Evolutionary conservation across 2,797 vertebrate genomes (phyloP).

Genomic region (Lycodopsis pacificus): DNA sequence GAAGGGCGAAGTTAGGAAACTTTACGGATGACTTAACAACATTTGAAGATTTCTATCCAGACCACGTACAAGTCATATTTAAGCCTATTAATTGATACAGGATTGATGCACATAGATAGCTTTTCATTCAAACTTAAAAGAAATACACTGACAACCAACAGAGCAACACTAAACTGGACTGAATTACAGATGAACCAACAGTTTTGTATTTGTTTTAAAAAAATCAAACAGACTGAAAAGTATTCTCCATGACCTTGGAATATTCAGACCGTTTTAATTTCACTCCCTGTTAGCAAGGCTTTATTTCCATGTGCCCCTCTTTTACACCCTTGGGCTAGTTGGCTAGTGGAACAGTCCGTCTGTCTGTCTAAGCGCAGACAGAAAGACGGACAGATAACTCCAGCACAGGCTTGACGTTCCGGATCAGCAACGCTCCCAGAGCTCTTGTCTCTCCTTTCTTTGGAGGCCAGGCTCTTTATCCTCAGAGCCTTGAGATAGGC

Average conservation of each 20-base stretch:
- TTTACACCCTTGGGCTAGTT: slow-evolving; percentile 28
- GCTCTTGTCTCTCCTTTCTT: slow-evolving; percentile 55
- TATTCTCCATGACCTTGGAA: slow-evolving; percentile 1
- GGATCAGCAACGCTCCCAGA: slow-evolving; percentile 46
- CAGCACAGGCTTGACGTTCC: slow-evolving; percentile 36
- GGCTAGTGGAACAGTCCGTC: slow-evolving; percentile 20
- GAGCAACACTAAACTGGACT: neutral
- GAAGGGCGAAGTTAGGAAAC: neutral
- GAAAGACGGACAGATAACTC: slow-evolving; percentile 35
- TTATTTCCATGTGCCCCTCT: slow-evolving; percentile 25
- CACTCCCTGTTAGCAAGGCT: slow-evolving; percentile 6
- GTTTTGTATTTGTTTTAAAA: neutral
- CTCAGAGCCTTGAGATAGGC: slow-evolving; percentile 49
- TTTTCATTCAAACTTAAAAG: neutral
- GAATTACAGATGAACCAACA: neutral
- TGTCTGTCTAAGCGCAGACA: slow-evolving; percentile 38
- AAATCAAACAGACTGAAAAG: neutral
- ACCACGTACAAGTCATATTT: neutral
- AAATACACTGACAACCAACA: neutral
- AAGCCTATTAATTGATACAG: neutral
- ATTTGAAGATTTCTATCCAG: neutral
- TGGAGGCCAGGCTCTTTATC: slow-evolving; percentile 51
- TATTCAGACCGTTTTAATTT: slow-evolving; percentile 8
- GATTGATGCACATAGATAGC: neutral
- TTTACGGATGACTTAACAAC: neutral